Percentiles rank a stretch among this genome's conserved stretches.
Evolutionary conservation across 2,113 vertebrate genomes (phyloP).

Genomic region (Plestiodon gilberti): DNA sequence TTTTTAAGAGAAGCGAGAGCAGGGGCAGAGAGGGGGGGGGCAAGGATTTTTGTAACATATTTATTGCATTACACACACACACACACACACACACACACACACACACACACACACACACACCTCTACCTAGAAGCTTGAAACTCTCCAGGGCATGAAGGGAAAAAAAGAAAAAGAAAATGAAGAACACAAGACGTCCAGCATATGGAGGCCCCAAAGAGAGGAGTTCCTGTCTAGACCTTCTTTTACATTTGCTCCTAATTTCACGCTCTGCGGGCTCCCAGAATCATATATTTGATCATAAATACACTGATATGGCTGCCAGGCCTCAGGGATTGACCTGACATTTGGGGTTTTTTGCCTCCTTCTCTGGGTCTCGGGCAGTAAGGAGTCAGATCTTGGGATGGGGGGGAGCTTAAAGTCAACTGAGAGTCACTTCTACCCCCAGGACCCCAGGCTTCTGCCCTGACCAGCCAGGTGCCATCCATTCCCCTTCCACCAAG

Average conservation of each 20-base stretch:
- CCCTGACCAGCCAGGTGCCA: too few species aligned
- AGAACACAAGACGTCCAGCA: slow-evolving; percentile 35
- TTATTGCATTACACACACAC: too few species aligned
- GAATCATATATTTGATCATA: slow-evolving; percentile 69
- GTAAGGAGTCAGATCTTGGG: neutral
- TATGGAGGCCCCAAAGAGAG: slow-evolving; percentile 54
- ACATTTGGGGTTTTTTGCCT: neutral
- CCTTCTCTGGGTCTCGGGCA: neutral
- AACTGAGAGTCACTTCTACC: too few species aligned
- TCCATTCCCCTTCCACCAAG: too few species aligned
- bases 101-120: too few species aligned
- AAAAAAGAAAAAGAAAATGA: neutral
- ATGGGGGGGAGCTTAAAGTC: neutral
- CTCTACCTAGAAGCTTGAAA: slow-evolving; percentile 72
- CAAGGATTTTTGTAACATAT: slow-evolving; percentile 1
- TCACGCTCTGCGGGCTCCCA: slow-evolving; percentile 75
- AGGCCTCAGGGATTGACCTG: slow-evolving; percentile 31
- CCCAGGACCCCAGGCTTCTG: too few species aligned
- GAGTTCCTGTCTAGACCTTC: slow-evolving; percentile 81
- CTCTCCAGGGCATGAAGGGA: slow-evolving; percentile 30
- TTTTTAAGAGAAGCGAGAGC: neutral
- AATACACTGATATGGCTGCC: slow-evolving; percentile 60
- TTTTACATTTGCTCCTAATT: slow-evolving; percentile 81
- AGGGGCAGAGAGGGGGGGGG: too few species aligned
- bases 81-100: too few species aligned